These are phyloP conservation scores for Apodemus sylvaticus DNA, from an alignment of 2,113 vertebrate species.

Conservation along the genomic window DNA sequence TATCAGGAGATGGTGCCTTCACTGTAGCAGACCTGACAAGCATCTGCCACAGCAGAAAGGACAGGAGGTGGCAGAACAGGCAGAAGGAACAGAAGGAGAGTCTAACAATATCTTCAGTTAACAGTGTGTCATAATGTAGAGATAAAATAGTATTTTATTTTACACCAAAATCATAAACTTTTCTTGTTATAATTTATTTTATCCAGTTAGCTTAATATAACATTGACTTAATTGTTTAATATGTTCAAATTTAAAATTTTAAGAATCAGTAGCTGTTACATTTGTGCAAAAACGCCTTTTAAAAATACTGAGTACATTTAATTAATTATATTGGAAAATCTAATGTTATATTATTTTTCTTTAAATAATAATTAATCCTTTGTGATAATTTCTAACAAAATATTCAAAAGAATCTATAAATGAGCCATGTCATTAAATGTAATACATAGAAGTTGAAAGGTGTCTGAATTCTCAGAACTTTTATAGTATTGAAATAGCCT, in stretches of 20 bases:
- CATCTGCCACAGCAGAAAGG: no score
- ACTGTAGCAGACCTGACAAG: no score
- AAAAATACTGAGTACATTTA: neutral
- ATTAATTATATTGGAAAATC: neutral
- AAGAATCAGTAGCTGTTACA: neutral
- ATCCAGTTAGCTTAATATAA: neutral
- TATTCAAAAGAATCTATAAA: neutral
- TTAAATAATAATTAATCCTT: neutral
- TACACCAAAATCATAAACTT: neutral
- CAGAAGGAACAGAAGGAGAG: no score
- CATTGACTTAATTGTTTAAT: neutral
- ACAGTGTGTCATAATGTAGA: neutral
- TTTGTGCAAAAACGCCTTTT: neutral
- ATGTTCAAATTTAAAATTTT: neutral
- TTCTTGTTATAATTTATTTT: neutral
- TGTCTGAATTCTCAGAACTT: slow-evolving; percentile 23
- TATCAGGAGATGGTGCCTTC: no score
- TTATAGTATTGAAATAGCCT: neutral
- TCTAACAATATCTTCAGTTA: neutral
- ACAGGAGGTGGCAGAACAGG: no score
- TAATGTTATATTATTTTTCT: neutral
- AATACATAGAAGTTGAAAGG: slow-evolving; percentile 65
- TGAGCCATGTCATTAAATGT: neutral
- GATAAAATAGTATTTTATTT: neutral
- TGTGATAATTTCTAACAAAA: neutral